phyloP scores from a whole-genome alignment of 2,113 vertebrate genomes.

The human (Homo sapiens) region DNA sequence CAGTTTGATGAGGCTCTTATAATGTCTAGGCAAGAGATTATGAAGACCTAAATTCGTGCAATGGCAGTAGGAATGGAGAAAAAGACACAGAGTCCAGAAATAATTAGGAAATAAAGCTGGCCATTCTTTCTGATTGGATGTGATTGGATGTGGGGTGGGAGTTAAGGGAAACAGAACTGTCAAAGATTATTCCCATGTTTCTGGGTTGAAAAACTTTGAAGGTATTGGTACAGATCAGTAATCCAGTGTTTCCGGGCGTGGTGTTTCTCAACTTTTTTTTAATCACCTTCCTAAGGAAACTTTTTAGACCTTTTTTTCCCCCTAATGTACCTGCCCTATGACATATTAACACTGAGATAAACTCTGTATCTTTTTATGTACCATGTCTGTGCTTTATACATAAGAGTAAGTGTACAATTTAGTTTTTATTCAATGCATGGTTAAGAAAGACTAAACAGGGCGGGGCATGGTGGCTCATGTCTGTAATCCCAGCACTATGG shows the following conservation, averaged over 20 bases:
- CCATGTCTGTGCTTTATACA: background rate
- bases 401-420: background rate
- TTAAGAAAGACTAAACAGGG: background rate
- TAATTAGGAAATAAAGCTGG: slow-evolving; percentile 4
- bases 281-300: background rate
- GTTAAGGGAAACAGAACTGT: background rate
- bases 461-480: too few species aligned
- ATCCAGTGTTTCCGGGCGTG: background rate
- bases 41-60: slow-evolving; percentile 15
- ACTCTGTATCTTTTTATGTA: background rate
- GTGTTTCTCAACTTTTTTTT: background rate
- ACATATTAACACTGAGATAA: background rate
- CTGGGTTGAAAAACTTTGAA: background rate
- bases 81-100: background rate
- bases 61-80: background rate
- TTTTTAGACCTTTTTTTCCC: background rate
- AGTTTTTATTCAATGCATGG: background rate
- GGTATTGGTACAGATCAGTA: background rate
- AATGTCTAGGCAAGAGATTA: background rate
- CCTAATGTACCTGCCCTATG: background rate
- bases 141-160: background rate
- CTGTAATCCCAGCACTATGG: too few species aligned
- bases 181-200: background rate
- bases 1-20: background rate
- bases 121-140: background rate